Evolutionary conservation across 2,113 vertebrate genomes (phyloP).

Genomic region (Oxyura jamaicensis): DNA sequence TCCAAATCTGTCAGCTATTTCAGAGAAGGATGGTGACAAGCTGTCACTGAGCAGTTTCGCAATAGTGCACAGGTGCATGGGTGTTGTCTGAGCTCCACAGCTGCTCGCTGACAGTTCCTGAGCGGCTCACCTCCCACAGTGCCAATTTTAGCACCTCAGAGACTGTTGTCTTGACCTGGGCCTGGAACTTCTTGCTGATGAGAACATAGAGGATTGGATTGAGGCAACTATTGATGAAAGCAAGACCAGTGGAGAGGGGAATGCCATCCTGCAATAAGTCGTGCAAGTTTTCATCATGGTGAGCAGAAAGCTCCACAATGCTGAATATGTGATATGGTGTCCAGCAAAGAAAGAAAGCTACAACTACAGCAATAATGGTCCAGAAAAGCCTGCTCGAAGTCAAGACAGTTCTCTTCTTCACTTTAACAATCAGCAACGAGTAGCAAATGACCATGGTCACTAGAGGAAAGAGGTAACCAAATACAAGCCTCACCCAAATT

Average conservation of each 20-base stretch:
- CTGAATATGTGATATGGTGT: constrained; percentile 91
- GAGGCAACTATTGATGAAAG: constrained; percentile 95
- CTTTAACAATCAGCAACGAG: constrained; percentile 82
- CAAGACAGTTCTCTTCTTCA: constrained; percentile 75
- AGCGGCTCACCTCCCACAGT: constrained; percentile 87
- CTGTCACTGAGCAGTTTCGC: constrained; percentile 73
- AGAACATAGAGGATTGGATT: constrained; percentile 95
- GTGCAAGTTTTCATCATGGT: constrained; percentile 75
- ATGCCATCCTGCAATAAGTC: constrained; percentile 82
- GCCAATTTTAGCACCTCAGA: constrained; percentile 88
- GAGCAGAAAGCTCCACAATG: constrained; percentile 88
- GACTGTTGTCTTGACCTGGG: constrained; percentile 80
- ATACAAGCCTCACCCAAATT: constrained; percentile 82
- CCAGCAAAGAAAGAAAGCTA: constrained; percentile 94
- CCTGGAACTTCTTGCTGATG: constrained; percentile 86
- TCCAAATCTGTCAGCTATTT: neutral
- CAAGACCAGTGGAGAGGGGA: constrained; percentile 89
- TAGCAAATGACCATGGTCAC: constrained; percentile 91
- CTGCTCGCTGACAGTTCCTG: constrained; percentile 84
- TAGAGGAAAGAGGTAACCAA: constrained; percentile 91
- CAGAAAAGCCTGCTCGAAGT: constrained; percentile 86
- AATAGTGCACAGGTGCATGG: neutral
- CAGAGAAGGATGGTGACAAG: neutral
- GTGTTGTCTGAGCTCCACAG: constrained; percentile 70
- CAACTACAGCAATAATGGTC: constrained; percentile 85